Evolutionary conservation across 2,888 invertebrate genomes (phyloP).

Genomic region (Polylopha cassiicola): DNA sequence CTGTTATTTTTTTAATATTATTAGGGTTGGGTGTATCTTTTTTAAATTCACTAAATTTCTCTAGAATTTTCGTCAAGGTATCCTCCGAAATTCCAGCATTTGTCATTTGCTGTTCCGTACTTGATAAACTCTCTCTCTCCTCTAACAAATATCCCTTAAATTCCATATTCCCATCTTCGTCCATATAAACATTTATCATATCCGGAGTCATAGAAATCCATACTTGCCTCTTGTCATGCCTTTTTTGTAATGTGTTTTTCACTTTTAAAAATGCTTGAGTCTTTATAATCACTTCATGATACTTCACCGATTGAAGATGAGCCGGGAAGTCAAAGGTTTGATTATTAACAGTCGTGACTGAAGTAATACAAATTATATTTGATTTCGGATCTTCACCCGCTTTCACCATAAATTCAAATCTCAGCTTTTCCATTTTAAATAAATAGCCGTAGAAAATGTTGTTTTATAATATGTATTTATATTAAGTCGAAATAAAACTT

Average conservation of each 20-base stretch:
- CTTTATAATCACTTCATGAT: not conserved
- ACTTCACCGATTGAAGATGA: not conserved
- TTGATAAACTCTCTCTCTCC: constrained; percentile 6
- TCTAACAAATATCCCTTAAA: constrained; percentile 11
- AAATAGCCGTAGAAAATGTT: not conserved
- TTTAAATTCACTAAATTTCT: constrained; percentile 5
- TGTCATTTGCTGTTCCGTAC: not conserved
- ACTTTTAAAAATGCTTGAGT: not conserved
- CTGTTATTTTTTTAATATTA: not conserved
- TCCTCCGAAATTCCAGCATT: constrained; percentile 1
- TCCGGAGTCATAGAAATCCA: constrained; percentile 19
- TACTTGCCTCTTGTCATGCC: not conserved
- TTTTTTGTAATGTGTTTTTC: not conserved
- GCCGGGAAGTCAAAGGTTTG: not conserved
- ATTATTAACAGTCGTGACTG: not conserved
- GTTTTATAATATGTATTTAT: not conserved
- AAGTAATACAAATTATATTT: not conserved
- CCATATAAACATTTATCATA: constrained; percentile 2
- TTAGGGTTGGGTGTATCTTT: not conserved
- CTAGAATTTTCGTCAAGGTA: constrained; percentile 3
- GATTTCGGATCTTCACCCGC: not conserved
- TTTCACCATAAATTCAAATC: not conserved
- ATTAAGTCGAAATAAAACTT: too few relatives aligned
- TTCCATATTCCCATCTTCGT: constrained; percentile 11
- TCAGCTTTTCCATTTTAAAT: not conserved